phyloP scores from a whole-genome alignment of 2,888 invertebrate species.

The Microplitis manilae region DNA sequence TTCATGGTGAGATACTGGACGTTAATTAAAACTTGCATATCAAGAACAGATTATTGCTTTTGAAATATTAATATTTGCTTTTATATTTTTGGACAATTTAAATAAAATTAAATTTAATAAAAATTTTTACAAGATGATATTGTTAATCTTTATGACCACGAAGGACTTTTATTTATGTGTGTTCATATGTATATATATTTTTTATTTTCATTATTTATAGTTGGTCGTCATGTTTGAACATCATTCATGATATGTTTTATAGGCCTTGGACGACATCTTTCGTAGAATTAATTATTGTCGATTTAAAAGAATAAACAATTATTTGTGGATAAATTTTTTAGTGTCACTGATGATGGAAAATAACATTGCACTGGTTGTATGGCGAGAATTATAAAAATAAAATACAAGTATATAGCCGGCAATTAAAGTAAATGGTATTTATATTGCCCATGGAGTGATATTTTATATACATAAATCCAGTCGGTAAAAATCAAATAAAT shows the following conservation, averaged over 20 bases:
- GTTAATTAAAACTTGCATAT: neutral
- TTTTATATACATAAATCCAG: constrained; percentile 9
- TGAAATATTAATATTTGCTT: neutral
- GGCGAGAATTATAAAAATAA: constrained; percentile 26
- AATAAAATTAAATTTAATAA: neutral
- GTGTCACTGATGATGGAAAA: neutral
- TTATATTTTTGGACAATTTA: neutral
- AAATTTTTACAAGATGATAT: neutral
- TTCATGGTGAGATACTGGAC: neutral
- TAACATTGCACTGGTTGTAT: neutral
- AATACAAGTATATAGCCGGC: constrained; percentile 38
- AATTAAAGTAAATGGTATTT: constrained; percentile 49
- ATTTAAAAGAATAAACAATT: constrained; percentile 37
- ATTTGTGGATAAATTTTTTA: constrained; percentile 26
- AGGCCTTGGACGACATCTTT: constrained; percentile 41
- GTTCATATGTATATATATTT: no score
- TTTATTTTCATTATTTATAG: constrained; percentile 18
- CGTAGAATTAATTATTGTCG: constrained; percentile 40
- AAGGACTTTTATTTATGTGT: neutral
- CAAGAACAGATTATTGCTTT: neutral
- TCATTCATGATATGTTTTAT: constrained; percentile 7
- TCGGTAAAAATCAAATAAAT: neutral
- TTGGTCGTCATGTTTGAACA: constrained; percentile 24
- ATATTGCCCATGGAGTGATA: constrained; percentile 36
- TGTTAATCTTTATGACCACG: neutral